Base-by-base conservation (phyloP, 2,888 invertebrate species). In the Drosophila picticornis region DNA sequence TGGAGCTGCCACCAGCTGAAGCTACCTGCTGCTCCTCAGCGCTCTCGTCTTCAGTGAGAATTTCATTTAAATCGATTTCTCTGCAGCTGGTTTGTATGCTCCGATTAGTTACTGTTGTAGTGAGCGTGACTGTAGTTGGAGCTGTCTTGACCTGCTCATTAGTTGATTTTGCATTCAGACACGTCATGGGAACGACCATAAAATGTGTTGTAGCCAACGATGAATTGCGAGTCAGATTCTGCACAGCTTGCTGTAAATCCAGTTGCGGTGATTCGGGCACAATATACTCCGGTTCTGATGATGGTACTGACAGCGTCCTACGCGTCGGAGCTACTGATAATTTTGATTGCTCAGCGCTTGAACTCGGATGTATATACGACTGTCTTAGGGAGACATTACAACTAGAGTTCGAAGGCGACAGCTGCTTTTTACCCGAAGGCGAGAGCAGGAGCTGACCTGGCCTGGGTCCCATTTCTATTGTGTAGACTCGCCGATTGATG, bases 41-140 rank as follows among this genome's bases (percentile, higher is more conserved):
- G 57, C 88, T 83, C 0, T 87, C 90, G 22, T 87, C 87, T 2
- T 90, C 91, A 0, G 91, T 87, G 43, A 91, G 62, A 4, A 87
- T 62, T 0, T 72, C 73, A 7, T 16, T 38, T 5, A 68, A 0
- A 19, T 77, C 10, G 10, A 7, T 11, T 19, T 31, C 32, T 31
- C 32, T 72, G 32, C 38, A 7, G 2, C 66, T 65, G 3, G 79
- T 75, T 68, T 77, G 84, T 6, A 80, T 72, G 43, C 80, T 83
- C 2, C 64, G 83, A 43, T 58, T 75, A 16, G 64, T 57, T 10
- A 63, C 22, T 13, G 19, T 38, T 10, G 52, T 1, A 22, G 7
- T 50, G 16, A 34, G 5, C 2, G 19, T 13, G 11, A 25, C 52
- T 56, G 32, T 38, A 19, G 32, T 25, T 46, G 16, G 16, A 19